phyloP scores from a whole-genome alignment of 1,140 invertebrate species.

The Bombus breviceps region DNA sequence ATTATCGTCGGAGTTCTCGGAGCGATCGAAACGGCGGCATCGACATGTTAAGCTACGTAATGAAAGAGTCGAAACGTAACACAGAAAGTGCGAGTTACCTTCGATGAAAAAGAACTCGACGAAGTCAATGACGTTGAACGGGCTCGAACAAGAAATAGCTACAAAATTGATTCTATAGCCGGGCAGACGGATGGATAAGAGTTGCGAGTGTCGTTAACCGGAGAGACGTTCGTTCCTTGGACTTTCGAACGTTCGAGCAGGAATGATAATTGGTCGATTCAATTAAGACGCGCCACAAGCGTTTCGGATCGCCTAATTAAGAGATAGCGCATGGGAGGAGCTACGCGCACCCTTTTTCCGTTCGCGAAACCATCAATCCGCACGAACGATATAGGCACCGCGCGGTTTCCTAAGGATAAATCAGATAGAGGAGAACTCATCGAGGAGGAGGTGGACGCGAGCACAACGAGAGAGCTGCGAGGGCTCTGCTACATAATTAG shows the following conservation, averaged over 20 bases:
- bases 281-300: conserved; percentile 4
- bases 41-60: background rate
- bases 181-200: background rate
- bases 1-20: background rate
- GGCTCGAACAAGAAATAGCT: background rate
- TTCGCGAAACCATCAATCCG: background rate
- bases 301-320: conserved; percentile 5
- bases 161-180: background rate
- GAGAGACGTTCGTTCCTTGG: background rate
- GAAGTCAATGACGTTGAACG: background rate
- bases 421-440: conserved; percentile 14
- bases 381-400: background rate
- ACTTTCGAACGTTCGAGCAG: background rate
- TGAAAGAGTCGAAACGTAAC: background rate
- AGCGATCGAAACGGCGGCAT: no score
- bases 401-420: conserved; percentile 44
- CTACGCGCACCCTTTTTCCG: background rate
- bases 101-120: background rate
- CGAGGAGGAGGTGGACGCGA: conserved; percentile 36
- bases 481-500: conserved; percentile 76
- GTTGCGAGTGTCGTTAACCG: background rate
- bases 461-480: background rate
- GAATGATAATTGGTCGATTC: background rate
- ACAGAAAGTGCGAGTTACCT: background rate
- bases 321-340: background rate